Conservation (phyloP, 2,888 invertebrate genomes). For the Brachypalpus laphriformis region DNA sequence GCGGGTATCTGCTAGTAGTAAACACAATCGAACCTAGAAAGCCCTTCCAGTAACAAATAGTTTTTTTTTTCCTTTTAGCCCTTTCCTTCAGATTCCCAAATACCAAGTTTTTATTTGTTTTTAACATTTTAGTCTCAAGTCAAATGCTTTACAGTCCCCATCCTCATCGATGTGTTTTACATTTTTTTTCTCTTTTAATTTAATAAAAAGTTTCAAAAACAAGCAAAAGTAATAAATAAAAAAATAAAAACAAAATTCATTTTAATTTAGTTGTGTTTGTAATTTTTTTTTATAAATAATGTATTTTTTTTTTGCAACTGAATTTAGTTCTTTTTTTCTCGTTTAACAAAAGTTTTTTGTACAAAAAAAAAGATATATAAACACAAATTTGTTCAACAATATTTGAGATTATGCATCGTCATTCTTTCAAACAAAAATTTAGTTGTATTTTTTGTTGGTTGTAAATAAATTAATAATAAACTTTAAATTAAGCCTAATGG, state of each 20-base stretch:
- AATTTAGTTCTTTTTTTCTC: neutral
- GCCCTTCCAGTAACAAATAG: neutral
- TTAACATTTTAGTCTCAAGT: neutral
- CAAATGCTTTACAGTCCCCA: neutral
- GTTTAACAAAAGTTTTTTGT: constrained; percentile 23
- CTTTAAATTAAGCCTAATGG: constrained; percentile 54
- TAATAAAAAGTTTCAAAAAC: neutral
- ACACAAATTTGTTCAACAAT: constrained; percentile 47
- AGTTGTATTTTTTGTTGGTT: constrained; percentile 5
- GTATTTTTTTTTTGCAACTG: neutral
- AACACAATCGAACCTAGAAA: neutral
- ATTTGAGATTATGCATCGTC: constrained; percentile 49
- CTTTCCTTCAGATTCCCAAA: neutral
- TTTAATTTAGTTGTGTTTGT: neutral
- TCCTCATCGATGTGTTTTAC: neutral
- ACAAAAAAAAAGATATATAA: constrained; percentile 17
- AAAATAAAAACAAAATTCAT: constrained; percentile 29
- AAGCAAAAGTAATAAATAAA: neutral
- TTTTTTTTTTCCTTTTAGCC: neutral
- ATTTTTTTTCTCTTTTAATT: neutral
- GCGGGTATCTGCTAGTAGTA: too few species aligned
- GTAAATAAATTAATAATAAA: constrained; percentile 68
- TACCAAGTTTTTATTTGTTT: neutral
- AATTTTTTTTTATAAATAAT: neutral
- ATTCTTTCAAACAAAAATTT: neutral